phyloP scores from a whole-genome alignment of 2,888 invertebrate species.

The Coleophora flavipennella region DNA sequence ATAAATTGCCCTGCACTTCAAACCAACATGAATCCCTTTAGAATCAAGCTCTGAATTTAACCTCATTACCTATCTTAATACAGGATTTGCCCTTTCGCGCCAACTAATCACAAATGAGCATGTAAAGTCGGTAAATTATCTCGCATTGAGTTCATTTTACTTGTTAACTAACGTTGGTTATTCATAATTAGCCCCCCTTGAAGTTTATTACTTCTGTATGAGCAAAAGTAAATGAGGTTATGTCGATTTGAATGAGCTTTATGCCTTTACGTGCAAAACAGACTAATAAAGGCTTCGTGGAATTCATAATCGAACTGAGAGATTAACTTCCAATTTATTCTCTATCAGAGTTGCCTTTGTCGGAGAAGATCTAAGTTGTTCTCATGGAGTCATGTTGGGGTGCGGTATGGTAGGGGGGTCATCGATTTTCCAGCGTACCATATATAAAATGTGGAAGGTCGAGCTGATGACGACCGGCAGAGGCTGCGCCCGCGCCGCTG shows the following conservation, averaged over 20 bases:
- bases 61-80: slow-evolving; percentile 74
- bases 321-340: too few species aligned
- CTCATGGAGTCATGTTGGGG: too few species aligned
- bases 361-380: too few species aligned
- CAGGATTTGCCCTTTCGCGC: slow-evolving; percentile 73
- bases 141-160: slow-evolving; percentile 67
- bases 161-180: slow-evolving; percentile 55
- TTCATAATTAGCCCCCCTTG: slow-evolving; percentile 71
- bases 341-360: too few species aligned
- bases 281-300: slow-evolving; percentile 15
- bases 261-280: slow-evolving; percentile 23
- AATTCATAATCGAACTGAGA: too few species aligned
- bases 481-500: slow-evolving; percentile 50
- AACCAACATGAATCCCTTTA: slow-evolving; percentile 34
- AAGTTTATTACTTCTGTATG: slow-evolving; percentile 68
- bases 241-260: slow-evolving; percentile 41
- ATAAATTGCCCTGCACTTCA: slow-evolving; percentile 35
- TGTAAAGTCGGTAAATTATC: slow-evolving; percentile 71
- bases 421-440: slow-evolving; percentile 42
- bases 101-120: slow-evolving; percentile 72
- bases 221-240: slow-evolving; percentile 48
- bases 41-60: slow-evolving; percentile 48
- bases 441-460: slow-evolving; percentile 66
- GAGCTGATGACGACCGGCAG: slow-evolving; percentile 55
- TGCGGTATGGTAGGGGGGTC: slow-evolving; percentile 19